These are phyloP conservation scores for Diaprepes abbreviatus DNA, from an alignment of 2,888 invertebrate genomes.

Conservation along the genomic window DNA sequence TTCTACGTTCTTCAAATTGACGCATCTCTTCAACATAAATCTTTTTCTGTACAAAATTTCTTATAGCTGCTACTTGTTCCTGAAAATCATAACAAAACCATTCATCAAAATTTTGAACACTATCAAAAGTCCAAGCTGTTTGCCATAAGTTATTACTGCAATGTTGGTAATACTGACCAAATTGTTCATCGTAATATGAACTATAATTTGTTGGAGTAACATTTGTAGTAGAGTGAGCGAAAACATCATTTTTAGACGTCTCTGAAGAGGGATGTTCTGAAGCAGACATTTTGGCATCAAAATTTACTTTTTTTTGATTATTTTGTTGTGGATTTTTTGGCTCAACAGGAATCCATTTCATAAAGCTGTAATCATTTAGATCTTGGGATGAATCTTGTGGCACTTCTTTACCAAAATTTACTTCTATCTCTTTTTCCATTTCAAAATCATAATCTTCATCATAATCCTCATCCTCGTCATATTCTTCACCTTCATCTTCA, in stretches of 20 bases:
- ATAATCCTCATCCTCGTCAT: conserved; percentile 46
- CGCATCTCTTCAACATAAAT: conserved; percentile 64
- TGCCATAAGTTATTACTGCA: conserved; percentile 59
- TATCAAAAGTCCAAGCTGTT: conserved; percentile 58
- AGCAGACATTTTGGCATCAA: background rate
- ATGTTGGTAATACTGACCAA: conserved; percentile 57
- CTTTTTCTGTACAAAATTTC: conserved; percentile 64
- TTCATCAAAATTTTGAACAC: conserved; percentile 58
- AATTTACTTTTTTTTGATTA: background rate
- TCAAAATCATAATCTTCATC: conserved; percentile 49
- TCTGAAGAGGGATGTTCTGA: background rate
- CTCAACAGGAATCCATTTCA: conserved; percentile 56
- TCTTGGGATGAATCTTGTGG: background rate
- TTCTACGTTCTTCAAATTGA: background rate
- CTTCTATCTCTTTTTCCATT: conserved; percentile 42
- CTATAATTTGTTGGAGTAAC: background rate
- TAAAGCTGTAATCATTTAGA: conserved; percentile 43
- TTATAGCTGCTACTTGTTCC: conserved; percentile 58
- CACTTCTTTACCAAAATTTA: conserved; percentile 23
- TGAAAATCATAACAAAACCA: conserved; percentile 63
- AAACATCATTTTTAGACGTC: background rate
- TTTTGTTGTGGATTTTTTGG: background rate
- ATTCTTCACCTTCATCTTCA: conserved; percentile 22
- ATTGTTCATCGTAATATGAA: conserved; percentile 50
- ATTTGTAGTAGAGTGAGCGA: background rate